Evolutionary conservation across 2,113 vertebrate species (phyloP), one percentile per base, ranked within the genome.

Genomic region (Pelecanus crispus): DNA sequence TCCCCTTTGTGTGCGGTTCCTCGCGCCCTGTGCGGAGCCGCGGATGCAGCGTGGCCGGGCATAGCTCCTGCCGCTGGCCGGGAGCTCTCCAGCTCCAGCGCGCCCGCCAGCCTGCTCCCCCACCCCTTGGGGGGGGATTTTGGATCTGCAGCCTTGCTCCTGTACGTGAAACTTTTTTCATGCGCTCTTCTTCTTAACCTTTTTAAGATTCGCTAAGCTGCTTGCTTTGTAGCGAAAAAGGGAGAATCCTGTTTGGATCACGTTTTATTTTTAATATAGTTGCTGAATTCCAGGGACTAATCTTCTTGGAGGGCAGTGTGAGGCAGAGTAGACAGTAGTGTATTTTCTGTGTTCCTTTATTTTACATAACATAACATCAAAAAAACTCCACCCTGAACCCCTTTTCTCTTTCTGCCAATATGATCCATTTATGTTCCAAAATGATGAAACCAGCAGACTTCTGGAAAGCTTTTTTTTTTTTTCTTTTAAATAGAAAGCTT

Each of bases 11-110:
- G 59, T n/a, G 65, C 3, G 1, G 36, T 31, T 78, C 40, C 79
- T 65, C 5, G 1, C 2, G 2, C 32, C 32, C 52, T 7, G n/a
- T 31, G 29, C 59, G 31, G 78, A 31, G 61, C 45, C 26, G 1
- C 1, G 7, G 44, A n/a, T 13, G 42, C 26, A 5, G 32, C 15
- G 3, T 2, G 22, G 66, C 29, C 1, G 6, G 53, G 44, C 78
- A n/a, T 28, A 13, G 84, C 65, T 40, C 34, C 65, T 72, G 65
- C 44, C 2, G 2, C 78, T 1, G 3, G 19, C 65, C 11, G 0
- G 67, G 74, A 55, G 52, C 40, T 13, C 71, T 61, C 31, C 58
- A 29, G 63, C 77, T 42, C 75, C 45, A 25, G 61, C 55, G 17
- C 52, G 5, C 15, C 34, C 15, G 0, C 44, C 65, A 74, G 22